Evolutionary conservation across 2,113 vertebrate species (phyloP).

Genomic region (Carassius gibelio): DNA sequence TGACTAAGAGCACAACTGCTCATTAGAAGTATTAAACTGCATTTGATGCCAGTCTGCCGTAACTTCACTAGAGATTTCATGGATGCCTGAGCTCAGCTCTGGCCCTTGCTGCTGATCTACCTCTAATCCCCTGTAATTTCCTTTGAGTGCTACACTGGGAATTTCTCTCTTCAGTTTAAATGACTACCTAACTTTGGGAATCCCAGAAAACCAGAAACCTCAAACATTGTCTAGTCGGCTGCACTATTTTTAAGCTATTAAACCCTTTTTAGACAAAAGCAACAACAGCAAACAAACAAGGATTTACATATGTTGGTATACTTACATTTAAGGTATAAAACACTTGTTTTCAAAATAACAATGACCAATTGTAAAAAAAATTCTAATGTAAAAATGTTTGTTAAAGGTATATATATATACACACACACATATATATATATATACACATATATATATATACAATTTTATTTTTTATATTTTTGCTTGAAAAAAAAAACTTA

Average conservation of each 20-base stretch:
- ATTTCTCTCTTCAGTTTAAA: slow-evolving; percentile 55
- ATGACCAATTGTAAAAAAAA: background rate
- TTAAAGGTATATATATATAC: no score
- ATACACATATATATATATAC: no score
- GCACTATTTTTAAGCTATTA: background rate
- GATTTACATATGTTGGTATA: background rate
- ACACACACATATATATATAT: background rate
- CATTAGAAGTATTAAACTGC: slow-evolving; percentile 14
- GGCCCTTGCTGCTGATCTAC: slow-evolving; percentile 60
- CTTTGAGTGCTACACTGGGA: slow-evolving; percentile 63
- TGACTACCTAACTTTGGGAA: background rate
- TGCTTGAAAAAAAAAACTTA: background rate
- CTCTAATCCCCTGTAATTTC: slow-evolving; percentile 72
- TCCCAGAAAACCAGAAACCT: slow-evolving; percentile 6
- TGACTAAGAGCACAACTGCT: background rate
- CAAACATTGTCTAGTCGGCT: background rate
- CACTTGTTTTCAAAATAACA: background rate
- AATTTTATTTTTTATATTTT: no score
- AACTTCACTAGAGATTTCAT: slow-evolving; percentile 62
- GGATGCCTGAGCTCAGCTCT: slow-evolving; percentile 62
- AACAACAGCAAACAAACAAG: background rate
- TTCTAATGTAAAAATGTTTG: no score
- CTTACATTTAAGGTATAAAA: background rate
- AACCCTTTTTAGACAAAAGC: background rate
- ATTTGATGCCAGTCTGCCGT: slow-evolving; percentile 22